These are phyloP conservation scores for Zhengitettix transpicula DNA, from an alignment of 2,888 invertebrate genomes.

Conservation along the genomic window DNA sequence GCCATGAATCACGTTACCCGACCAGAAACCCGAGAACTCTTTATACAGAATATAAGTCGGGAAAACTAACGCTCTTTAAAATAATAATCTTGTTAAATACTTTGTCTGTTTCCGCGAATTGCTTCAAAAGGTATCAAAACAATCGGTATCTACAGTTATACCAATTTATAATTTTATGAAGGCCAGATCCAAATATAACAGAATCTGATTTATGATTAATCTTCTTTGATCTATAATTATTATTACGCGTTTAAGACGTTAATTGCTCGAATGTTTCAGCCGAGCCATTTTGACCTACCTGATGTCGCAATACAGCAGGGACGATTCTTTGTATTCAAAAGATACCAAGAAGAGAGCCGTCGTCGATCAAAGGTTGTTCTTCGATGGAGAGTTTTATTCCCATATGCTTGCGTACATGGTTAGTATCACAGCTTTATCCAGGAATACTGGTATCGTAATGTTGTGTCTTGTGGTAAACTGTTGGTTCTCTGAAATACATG, in stretches of 20 bases:
- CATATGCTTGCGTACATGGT: no score
- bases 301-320: conserved; percentile 62
- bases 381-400: conserved; percentile 43
- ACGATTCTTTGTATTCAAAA: conserved; percentile 58
- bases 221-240: not conserved
- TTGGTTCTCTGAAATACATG: no score
- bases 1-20: no score
- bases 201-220: no score
- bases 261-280: conserved; percentile 23
- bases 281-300: conserved; percentile 69
- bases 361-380: conserved; percentile 64
- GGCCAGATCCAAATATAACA: no score
- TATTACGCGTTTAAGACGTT: not conserved
- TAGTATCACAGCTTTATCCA: conserved; percentile 12
- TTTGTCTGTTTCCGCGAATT: no score
- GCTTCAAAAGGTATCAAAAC: no score
- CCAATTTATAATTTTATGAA: no score
- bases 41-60: no score
- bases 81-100: no score
- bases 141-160: conserved; percentile 15
- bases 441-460: conserved; percentile 42
- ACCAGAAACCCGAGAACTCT: no score
- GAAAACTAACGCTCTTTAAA: no score
- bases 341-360: conserved; percentile 58
- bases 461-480: conserved; percentile 18